phyloP scores from a whole-genome alignment of 2,888 invertebrate genomes.

The Coelopa pilipes region DNA sequence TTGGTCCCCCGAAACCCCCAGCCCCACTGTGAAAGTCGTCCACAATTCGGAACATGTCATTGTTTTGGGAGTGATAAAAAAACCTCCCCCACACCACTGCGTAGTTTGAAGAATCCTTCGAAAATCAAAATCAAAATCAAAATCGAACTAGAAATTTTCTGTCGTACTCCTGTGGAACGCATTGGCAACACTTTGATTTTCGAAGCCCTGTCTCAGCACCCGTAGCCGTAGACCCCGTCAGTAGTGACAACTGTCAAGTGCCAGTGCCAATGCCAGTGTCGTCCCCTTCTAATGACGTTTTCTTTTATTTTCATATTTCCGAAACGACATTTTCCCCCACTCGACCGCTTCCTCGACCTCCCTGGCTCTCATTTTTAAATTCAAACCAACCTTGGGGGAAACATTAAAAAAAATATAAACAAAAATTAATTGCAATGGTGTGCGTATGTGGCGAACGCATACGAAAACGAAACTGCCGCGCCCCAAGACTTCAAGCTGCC shows the following conservation, averaged over 20 bases:
- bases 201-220: background rate
- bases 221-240: background rate
- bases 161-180: background rate
- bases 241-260: no score
- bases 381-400: no score
- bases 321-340: constrained; percentile 16
- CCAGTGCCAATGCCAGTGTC: background rate
- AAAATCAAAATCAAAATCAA: constrained; percentile 15
- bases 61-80: no score
- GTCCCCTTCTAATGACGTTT: constrained; percentile 20
- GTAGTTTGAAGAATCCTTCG: background rate
- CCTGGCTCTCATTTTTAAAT: background rate
- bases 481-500: constrained; percentile 57
- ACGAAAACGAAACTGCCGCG: constrained; percentile 16
- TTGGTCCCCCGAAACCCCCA: no score
- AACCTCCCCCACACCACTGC: no score
- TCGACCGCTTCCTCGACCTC: constrained; percentile 12
- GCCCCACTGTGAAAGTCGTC: no score
- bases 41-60: no score
- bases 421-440: background rate
- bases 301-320: constrained; percentile 32
- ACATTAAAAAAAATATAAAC: constrained; percentile 9
- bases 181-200: constrained; percentile 8
- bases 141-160: background rate
- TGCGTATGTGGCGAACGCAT: background rate